These are phyloP conservation scores for Nectonema munidae DNA, from an alignment of 2,888 invertebrate species.

Conservation along the genomic window DNA sequence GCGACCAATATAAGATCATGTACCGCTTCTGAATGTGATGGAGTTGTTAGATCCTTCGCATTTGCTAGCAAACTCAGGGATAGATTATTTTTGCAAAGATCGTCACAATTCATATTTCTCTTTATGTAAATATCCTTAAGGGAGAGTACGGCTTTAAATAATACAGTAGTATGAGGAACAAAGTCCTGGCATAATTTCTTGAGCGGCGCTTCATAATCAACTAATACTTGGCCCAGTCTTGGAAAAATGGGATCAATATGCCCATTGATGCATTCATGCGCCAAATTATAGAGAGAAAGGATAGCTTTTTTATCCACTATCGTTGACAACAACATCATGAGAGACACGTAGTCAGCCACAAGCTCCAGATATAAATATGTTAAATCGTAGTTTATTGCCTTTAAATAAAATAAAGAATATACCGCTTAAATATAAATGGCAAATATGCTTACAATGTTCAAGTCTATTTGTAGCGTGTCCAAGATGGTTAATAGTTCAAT, in stretches of 20 bases:
- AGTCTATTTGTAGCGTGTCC: slow-evolving; percentile 68
- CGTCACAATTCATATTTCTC: no score
- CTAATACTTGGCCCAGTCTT: slow-evolving; percentile 71
- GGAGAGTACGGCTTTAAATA: neutral
- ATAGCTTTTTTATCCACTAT: slow-evolving; percentile 94
- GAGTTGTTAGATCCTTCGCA: no score
- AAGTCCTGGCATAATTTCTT: slow-evolving; percentile 86
- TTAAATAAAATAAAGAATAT: slow-evolving; percentile 19
- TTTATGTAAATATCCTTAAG: neutral
- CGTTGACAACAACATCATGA: slow-evolving; percentile 82
- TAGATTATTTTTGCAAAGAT: no score
- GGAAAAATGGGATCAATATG: slow-evolving; percentile 40
- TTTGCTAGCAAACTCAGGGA: no score
- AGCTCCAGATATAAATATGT: slow-evolving; percentile 77
- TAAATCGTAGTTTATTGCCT: slow-evolving; percentile 64
- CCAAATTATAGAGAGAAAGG: slow-evolving; percentile 75
- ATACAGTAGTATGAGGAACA: slow-evolving; percentile 49
- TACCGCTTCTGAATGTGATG: no score
- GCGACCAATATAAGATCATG: no score
- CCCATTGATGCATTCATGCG: slow-evolving; percentile 70
- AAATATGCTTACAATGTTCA: slow-evolving; percentile 39
- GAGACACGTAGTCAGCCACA: slow-evolving; percentile 57
- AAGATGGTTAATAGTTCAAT: slow-evolving; percentile 41
- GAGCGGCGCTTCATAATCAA: slow-evolving; percentile 76
- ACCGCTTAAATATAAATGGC: neutral